phyloP scores from a whole-genome alignment of 1,140 invertebrate genomes.

The Rhizoglyphus robini region DNA sequence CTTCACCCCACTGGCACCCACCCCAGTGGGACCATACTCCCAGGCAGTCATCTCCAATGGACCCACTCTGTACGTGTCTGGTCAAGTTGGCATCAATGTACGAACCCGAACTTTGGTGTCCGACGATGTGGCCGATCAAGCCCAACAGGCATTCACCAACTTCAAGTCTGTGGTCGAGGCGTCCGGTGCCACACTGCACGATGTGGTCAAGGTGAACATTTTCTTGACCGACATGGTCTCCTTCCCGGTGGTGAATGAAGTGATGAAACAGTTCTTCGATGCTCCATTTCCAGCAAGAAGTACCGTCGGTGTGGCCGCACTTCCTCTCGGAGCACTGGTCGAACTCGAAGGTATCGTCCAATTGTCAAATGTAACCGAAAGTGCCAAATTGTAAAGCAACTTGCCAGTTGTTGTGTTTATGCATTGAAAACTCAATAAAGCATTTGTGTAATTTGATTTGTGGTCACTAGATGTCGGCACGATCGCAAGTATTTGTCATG shows the following conservation, averaged over 20 bases:
- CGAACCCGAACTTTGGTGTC: conserved; percentile 58
- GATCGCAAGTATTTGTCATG: too few relatives aligned
- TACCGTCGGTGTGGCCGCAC: neutral
- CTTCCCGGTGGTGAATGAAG: conserved; percentile 12
- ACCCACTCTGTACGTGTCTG: conserved; percentile 68
- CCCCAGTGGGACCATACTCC: conserved; percentile 88
- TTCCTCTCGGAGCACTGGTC: neutral
- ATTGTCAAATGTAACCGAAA: neutral
- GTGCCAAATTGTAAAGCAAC: neutral
- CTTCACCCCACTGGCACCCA: conserved; percentile 46
- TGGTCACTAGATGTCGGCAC: too few relatives aligned
- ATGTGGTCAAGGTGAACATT: conserved; percentile 16
- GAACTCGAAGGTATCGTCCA: conserved; percentile 9
- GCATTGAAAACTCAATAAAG: too few relatives aligned
- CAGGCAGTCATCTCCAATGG: conserved; percentile 64
- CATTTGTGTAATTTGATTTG: too few relatives aligned
- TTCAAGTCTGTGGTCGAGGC: conserved; percentile 16
- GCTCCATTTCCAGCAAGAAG: conserved; percentile 6
- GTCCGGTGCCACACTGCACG: neutral
- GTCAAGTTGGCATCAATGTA: conserved; percentile 77
- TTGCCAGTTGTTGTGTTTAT: too few relatives aligned
- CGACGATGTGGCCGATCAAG: conserved; percentile 58
- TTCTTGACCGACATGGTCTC: conserved; percentile 14
- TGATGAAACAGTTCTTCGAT: conserved; percentile 16
- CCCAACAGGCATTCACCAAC: conserved; percentile 13